A percentile compares a stretch with the other conserved stretches of the same genome.
Conservation (phyloP, 1,140 invertebrate genomes). For the Belonocnema kinseyi region DNA sequence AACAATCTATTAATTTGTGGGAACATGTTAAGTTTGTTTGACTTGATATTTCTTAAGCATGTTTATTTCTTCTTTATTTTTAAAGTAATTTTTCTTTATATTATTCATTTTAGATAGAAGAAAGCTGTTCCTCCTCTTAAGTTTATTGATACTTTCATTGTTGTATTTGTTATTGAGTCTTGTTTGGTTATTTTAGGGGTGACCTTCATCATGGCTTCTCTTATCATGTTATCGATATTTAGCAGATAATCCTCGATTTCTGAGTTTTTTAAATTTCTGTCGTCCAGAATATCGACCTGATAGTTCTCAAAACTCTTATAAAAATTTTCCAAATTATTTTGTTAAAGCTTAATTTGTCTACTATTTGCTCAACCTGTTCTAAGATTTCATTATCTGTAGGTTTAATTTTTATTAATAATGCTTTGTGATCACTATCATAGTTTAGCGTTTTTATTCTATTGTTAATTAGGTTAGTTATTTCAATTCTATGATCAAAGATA, state of each 20-base stretch:
- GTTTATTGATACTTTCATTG: conserved; percentile 21
- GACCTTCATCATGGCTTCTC: not conserved
- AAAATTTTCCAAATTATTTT: not conserved
- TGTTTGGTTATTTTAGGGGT: not conserved
- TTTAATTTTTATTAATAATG: conserved; percentile 8
- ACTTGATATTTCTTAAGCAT: not conserved
- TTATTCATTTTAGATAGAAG: conserved; percentile 35
- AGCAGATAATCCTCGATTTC: not conserved
- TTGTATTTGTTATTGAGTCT: not conserved
- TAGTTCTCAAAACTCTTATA: not conserved
- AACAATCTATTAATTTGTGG: conserved; percentile 44
- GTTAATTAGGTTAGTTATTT: not conserved
- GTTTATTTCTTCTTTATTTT: not conserved
- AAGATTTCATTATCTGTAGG: conserved; percentile 26
- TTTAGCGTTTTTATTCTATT: no score
- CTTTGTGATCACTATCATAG: no score
- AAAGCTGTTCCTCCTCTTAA: conserved; percentile 34
- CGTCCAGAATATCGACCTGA: not conserved
- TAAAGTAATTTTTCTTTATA: not conserved
- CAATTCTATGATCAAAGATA: conserved; percentile 21
- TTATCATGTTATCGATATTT: not conserved
- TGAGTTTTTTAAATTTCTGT: not conserved
- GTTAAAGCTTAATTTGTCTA: no score
- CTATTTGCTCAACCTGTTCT: no score
- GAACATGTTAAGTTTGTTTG: conserved; percentile 38